These are phyloP conservation scores for Pyrrhia umbra DNA, from an alignment of 2,888 invertebrate genomes.

Conservation along the genomic window DNA sequence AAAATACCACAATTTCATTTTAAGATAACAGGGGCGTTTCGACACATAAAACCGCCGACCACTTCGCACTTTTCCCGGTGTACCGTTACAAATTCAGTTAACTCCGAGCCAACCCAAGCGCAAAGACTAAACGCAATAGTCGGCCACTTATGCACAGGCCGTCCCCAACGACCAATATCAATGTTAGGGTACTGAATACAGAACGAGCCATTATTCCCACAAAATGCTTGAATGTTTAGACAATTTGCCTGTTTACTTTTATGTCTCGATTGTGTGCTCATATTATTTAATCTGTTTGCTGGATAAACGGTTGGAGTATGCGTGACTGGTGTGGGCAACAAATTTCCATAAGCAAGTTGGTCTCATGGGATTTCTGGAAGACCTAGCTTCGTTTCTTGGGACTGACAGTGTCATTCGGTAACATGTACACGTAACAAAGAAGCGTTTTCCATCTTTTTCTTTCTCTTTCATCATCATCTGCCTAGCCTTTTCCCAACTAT, in stretches of 20 bases:
- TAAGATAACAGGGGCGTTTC: background rate
- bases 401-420: no score
- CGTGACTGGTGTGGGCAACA: background rate
- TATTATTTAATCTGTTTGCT: conserved; percentile 48
- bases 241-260: conserved; percentile 60
- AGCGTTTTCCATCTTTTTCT: no score
- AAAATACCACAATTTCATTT: no score
- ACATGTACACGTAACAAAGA: no score
- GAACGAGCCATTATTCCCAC: conserved; percentile 60
- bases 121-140: conserved; percentile 35
- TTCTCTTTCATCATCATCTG: no score
- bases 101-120: conserved; percentile 2
- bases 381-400: no score
- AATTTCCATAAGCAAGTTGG: no score
- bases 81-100: conserved; percentile 12
- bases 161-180: conserved; percentile 57
- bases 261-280: conserved; percentile 46
- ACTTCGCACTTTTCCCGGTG: background rate
- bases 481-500: no score
- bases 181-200: conserved; percentile 62
- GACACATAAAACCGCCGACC: no score
- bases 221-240: conserved; percentile 55
- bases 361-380: no score
- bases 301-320: background rate
- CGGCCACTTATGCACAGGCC: conserved; percentile 42